Conservation (phyloP, 30 jellyfish, hydroid and myxozoan genomes). For the Turritopsis rubra region DNA sequence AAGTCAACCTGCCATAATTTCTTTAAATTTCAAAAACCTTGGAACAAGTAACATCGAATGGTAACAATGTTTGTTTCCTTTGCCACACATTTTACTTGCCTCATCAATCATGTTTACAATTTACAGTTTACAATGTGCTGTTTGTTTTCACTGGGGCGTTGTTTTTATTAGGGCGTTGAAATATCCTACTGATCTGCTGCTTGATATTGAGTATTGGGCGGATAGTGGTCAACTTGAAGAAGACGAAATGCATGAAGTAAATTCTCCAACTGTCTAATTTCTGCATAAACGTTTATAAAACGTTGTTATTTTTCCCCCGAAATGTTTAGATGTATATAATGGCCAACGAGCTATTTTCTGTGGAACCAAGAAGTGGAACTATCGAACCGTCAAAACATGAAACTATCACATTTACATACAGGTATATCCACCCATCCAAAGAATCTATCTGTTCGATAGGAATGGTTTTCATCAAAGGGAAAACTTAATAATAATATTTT, state of each 20-base stretch:
- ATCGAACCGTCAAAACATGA: constrained; percentile 51
- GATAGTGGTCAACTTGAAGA: constrained; percentile 74
- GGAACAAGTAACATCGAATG: constrained; percentile 63
- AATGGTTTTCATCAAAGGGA: background rate
- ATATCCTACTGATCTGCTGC: constrained; percentile 76
- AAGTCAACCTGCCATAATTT: constrained; percentile 36
- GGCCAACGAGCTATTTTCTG: constrained; percentile 60
- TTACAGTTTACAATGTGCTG: too few species aligned
- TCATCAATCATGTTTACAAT: background rate
- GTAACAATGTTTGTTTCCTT: constrained; percentile 9
- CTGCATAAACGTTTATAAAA: background rate
- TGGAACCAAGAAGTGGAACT: constrained; percentile 58
- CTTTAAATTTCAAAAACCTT: constrained; percentile 45
- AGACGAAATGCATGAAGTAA: constrained; percentile 86
- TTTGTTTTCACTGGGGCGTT: background rate
- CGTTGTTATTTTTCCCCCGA: background rate
- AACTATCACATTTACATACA: constrained; percentile 48
- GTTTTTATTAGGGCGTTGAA: constrained; percentile 47
- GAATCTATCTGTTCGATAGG: background rate
- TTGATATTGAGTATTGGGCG: constrained; percentile 87
- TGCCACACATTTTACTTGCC: background rate
- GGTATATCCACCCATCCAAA: constrained; percentile 22
- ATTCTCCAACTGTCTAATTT: background rate
- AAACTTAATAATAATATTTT: background rate
- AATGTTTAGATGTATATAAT: constrained; percentile 68